Evolutionary conservation across 2,797 vertebrate genomes (phyloP).

Genomic region (Pachyuromys duprasi): DNA sequence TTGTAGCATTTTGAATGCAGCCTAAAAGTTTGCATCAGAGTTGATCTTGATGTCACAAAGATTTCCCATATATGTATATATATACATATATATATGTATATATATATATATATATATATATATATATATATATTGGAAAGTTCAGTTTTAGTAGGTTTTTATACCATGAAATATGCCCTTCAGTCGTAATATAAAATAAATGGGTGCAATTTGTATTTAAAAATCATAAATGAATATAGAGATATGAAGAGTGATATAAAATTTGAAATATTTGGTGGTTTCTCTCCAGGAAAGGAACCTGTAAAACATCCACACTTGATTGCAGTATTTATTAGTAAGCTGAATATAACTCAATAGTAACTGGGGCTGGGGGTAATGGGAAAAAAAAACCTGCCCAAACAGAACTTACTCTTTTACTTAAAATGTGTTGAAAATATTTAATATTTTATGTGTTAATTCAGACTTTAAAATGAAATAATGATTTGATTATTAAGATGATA

Average conservation of each 20-base stretch:
- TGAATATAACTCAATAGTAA: not conserved
- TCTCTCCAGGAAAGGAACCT: slow-evolving; percentile 25
- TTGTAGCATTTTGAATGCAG: slow-evolving; percentile 31
- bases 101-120: not conserved
- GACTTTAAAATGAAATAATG: slow-evolving; percentile 37
- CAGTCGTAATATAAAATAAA: not conserved
- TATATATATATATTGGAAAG: slow-evolving; percentile 29
- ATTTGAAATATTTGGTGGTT: slow-evolving; percentile 42
- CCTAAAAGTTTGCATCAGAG: slow-evolving; percentile 34
- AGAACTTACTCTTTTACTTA: slow-evolving; percentile 34
- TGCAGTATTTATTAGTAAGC: not conserved
- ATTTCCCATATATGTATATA: slow-evolving; percentile 7
- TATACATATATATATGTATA: not conserved
- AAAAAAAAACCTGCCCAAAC: slow-evolving; percentile 13
- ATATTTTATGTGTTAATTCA: not conserved
- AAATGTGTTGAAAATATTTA: slow-evolving; percentile 47
- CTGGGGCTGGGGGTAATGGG: not conserved
- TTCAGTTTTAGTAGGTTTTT: slow-evolving; percentile 22
- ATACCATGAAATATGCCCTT: not conserved
- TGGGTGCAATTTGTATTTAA: not conserved
- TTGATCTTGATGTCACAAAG: not conserved
- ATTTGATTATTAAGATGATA: slow-evolving; percentile 40
- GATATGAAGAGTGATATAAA: not conserved
- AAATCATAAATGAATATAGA: not conserved
- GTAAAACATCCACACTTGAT: slow-evolving; percentile 6